A percentile compares a stretch with the other conserved stretches of the same genome.
Conservation (phyloP, 2,888 invertebrate species). For the Caenorhabditis sp. region DNA sequence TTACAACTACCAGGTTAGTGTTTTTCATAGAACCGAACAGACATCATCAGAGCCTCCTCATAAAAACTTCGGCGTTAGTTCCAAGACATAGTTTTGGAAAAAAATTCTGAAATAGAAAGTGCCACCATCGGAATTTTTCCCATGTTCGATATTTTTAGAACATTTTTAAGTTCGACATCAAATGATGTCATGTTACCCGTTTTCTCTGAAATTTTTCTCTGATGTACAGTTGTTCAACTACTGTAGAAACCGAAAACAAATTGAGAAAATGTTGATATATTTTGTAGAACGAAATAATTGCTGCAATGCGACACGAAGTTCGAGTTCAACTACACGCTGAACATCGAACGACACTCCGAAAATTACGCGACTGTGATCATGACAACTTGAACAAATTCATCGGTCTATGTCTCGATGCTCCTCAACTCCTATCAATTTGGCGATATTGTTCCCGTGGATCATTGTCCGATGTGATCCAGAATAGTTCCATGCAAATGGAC, state of each 20-base stretch:
- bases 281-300: slow-evolving; percentile 33
- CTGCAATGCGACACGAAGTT: slow-evolving; percentile 38
- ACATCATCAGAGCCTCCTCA: background rate
- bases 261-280: no score
- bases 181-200: no score
- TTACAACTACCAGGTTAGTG: slow-evolving; percentile 23
- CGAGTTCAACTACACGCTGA: slow-evolving; percentile 13
- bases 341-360: slow-evolving; percentile 27
- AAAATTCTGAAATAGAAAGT: no score
- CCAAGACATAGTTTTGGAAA: no score
- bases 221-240: no score
- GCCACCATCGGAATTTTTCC: no score
- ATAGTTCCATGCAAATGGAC: slow-evolving; percentile 54
- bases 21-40: background rate
- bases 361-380: slow-evolving; percentile 50
- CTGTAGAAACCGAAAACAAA: no score
- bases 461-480: slow-evolving; percentile 52
- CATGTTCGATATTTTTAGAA: no score
- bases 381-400: slow-evolving; percentile 60
- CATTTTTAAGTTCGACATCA: no score
- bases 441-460: slow-evolving; percentile 59
- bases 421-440: slow-evolving; percentile 60
- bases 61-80: no score
- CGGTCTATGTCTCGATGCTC: slow-evolving; percentile 62
- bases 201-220: no score